Conservation (phyloP, 1,140 invertebrate species). For the Fopius arisanus region DNA sequence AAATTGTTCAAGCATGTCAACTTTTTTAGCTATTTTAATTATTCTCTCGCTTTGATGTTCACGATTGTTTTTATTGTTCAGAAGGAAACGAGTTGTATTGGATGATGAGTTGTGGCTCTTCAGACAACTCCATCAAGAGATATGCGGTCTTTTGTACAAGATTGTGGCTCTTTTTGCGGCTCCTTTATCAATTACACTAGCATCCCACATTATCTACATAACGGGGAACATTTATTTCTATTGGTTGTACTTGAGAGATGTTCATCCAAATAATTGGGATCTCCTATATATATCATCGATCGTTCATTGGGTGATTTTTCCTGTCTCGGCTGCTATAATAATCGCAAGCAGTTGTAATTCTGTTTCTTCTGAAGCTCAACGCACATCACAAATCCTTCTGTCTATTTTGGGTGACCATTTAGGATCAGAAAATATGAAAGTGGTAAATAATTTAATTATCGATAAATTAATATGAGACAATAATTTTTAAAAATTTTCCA, state of each 20-base stretch:
- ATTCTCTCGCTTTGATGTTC: too few relatives aligned
- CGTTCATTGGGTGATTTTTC: background rate
- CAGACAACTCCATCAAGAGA: background rate
- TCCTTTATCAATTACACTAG: background rate
- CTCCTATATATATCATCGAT: background rate
- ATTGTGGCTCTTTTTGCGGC: background rate
- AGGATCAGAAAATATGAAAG: background rate
- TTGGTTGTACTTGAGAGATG: background rate
- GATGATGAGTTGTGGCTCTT: background rate
- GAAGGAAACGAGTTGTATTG: background rate
- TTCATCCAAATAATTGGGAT: background rate
- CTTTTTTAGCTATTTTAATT: too few relatives aligned
- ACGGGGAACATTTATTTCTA: background rate
- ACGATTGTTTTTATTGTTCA: too few relatives aligned
- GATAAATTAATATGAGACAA: too few relatives aligned
- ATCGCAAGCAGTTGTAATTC: background rate
- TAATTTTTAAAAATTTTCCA: too few relatives aligned
- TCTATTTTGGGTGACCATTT: background rate
- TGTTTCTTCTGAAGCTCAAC: background rate
- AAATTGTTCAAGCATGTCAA: too few relatives aligned
- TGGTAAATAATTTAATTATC: background rate
- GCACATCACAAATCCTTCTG: background rate
- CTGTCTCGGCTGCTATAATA: background rate
- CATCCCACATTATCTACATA: background rate
- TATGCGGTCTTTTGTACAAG: background rate